Evolutionary conservation across 2,797 vertebrate genomes (phyloP).

Genomic region (Acropternis orthonyx): DNA sequence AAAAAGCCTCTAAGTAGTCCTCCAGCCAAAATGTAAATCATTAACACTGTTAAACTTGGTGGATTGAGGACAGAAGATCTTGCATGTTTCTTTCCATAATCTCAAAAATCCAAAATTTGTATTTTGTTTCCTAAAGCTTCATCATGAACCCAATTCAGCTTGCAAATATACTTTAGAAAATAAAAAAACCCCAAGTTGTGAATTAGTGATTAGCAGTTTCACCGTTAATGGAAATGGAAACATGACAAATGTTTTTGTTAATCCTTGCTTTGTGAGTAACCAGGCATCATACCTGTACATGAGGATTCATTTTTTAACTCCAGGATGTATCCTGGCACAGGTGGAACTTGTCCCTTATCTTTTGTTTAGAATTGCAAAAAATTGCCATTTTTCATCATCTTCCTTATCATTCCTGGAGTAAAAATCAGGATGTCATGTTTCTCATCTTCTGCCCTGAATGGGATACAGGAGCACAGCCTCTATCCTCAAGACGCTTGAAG

Average conservation of each 20-base stretch:
- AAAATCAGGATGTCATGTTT: not conserved
- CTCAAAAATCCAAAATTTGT: not conserved
- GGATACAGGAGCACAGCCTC: not conserved
- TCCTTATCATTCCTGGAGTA: not conserved
- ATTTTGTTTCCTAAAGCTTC: not conserved
- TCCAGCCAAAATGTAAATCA: slow-evolving; percentile 29
- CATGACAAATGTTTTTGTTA: not conserved
- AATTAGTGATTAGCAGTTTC: not conserved
- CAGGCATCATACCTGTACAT: not conserved
- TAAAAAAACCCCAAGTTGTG: not conserved
- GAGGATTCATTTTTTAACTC: not conserved
- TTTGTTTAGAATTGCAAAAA: not conserved
- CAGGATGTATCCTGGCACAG: not conserved
- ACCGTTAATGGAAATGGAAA: not conserved
- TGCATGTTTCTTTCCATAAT: not conserved
- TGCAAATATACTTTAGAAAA: not conserved
- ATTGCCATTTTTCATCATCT: not conserved
- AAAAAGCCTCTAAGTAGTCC: not conserved
- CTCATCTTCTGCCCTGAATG: not conserved
- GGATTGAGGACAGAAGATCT: not conserved
- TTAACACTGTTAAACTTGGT: not conserved
- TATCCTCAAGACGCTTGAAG: not conserved
- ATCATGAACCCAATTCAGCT: not conserved
- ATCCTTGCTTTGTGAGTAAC: not conserved
- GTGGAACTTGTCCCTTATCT: not conserved